These are phyloP conservation scores for Meloidogyne floridensis DNA, from an alignment of 1,140 invertebrate genomes.

Conservation along the genomic window DNA sequence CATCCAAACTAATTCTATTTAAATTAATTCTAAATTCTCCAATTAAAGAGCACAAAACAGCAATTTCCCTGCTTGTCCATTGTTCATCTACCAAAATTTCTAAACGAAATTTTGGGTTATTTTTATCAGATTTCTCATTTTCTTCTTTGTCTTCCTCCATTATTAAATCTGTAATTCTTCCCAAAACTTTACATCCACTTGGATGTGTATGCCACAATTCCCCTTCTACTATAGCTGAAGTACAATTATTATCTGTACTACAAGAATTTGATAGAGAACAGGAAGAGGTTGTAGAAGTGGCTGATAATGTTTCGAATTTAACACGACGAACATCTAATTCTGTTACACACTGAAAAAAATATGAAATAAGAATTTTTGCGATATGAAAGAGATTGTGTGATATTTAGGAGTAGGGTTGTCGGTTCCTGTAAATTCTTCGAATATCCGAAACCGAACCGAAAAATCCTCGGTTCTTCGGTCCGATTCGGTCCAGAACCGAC, in stretches of 20 bases:
- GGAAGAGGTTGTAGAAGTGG: background rate
- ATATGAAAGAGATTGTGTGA: too few relatives aligned
- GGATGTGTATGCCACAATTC: constrained; percentile 12
- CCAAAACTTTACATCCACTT: constrained; percentile 20
- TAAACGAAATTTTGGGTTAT: constrained; percentile 6
- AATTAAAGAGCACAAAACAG: constrained; percentile 45
- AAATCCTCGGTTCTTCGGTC: too few relatives aligned
- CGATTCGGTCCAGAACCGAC: too few relatives aligned
- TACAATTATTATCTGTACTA: background rate
- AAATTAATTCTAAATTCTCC: constrained; percentile 48
- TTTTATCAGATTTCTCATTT: background rate
- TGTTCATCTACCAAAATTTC: constrained; percentile 48
- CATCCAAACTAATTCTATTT: constrained; percentile 48
- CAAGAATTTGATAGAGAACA: background rate
- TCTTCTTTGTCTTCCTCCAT: background rate
- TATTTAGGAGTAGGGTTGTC: too few relatives aligned
- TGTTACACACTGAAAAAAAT: constrained; percentile 11
- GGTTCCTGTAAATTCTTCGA: too few relatives aligned
- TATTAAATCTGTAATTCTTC: background rate
- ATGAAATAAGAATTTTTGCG: too few relatives aligned
- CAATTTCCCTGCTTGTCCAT: constrained; percentile 56
- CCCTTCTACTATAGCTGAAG: constrained; percentile 13
- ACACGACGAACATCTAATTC: constrained; percentile 46
- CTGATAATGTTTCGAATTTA: constrained; percentile 26
- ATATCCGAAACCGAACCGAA: too few relatives aligned